Base-by-base conservation (phyloP, 92 coral and sea anemone genomes). In the Parazoanthus atlanticus region DNA sequence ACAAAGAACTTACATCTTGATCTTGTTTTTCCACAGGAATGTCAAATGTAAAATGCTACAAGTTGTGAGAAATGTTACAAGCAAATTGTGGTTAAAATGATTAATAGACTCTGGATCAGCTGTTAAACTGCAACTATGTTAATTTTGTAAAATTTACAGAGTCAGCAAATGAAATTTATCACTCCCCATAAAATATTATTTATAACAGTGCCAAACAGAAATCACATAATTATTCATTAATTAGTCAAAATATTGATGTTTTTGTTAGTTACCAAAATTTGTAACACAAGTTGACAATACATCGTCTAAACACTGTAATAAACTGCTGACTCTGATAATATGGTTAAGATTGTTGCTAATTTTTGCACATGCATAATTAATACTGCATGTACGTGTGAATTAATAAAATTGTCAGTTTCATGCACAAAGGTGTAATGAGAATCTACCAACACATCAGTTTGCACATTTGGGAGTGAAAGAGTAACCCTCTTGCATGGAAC, bases 31-130 rank as follows among this genome's bases (percentile, higher is more conserved):
- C 86, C 86, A 66, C 72, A 34, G 85, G 40, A 64, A 54, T 36
- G 78, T 83, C 76, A 83, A 83, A 69, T 43, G 87, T 84, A 84
- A 84, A 43, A 13, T 70, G 78, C 87, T 84, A 84, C 76, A 84
- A 32, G 87, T 84, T 70, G 78, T 80, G 49, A 69, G 54, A 66
- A 28, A 74, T 74, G 46, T 74, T 74, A 33, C 41, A 74, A 33
- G 41, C 41, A 74, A 74, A 31, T 26, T n/a, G 41, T 23, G 64
- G 76, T 83, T 67, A 83, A 83, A 40, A 67, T 5, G 34, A 34
- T 69, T 41, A 83, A 41, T 67, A 28, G 34, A 11, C 12, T 71
- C 15, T 71, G 19, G 29, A 41, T 69, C 66, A 13, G 23, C 43
- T 58, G 36, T 82, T 64, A 36, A 34, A 32, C 21, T 26, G 38